Percentiles rank a stretch among this genome's conserved stretches.
Conservation (phyloP, 2,113 vertebrate genomes). For the Gambusia affinis region DNA sequence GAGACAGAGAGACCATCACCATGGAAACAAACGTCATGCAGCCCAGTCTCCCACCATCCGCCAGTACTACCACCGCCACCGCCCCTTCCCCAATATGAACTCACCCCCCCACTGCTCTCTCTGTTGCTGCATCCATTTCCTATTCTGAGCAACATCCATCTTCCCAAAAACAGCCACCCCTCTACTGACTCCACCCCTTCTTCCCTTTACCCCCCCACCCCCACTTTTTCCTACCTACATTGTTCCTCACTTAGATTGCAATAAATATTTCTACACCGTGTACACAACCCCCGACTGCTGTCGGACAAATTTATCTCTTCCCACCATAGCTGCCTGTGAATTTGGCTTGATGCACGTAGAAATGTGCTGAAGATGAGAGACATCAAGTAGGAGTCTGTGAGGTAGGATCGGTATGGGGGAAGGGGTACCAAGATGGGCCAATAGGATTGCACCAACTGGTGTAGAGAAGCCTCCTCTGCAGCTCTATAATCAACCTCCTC, state of each 20-base stretch:
- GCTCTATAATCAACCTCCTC: not conserved
- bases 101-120: constrained; percentile 44
- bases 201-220: not conserved
- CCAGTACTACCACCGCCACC: constrained; percentile 14
- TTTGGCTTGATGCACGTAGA: constrained; percentile 2
- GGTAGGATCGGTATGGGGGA: constrained; percentile 30
- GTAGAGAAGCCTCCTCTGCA: constrained; percentile 1
- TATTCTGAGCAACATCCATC: constrained; percentile 61
- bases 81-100: constrained; percentile 67
- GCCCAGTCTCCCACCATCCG: constrained; percentile 67
- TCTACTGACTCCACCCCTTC: not conserved
- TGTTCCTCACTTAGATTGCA: constrained; percentile 10
- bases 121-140: constrained; percentile 50
- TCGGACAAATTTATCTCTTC: not conserved
- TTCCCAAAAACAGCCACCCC: constrained; percentile 24
- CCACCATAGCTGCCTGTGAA: not conserved
- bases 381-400: constrained; percentile 19
- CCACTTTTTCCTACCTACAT: not conserved
- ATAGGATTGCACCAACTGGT: constrained; percentile 34
- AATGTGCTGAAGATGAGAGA: constrained; percentile 5
- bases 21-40: constrained; percentile 80
- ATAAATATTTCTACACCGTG: not conserved
- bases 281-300: not conserved
- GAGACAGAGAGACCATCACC: constrained; percentile 77
- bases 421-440: constrained; percentile 31